Base-by-base conservation (phyloP, 2,113 vertebrate species). In the Forbesichthys agassizii region DNA sequence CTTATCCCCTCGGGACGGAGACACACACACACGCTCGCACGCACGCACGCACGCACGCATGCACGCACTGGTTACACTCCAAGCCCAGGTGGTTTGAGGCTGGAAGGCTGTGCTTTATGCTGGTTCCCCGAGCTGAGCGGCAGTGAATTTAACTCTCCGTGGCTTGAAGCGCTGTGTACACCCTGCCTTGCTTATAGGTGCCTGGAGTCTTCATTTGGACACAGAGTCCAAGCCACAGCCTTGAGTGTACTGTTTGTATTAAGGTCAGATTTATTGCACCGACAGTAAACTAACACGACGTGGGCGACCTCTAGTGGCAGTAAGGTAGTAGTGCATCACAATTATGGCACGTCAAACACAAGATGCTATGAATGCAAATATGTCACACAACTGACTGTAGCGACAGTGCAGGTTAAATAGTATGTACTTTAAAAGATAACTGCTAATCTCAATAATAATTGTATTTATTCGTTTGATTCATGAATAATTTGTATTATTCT, bases 241-340 rank as follows among this genome's bases (percentile, higher is more conserved):
- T 56, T 27, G 7, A 71, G 62, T 27, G 27, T 27, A 27, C 27
- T 27, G 27, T 49, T 11, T 57, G 33, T 6, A 27, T 53, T 27
- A 60, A 27, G 55, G 33, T 77, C 47, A 14, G 11, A n/a, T 16
- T 42, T 13, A 1, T 9, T 77, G 61, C 51, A 63, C 27, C 1
- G 1, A 27, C 57, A 58, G 56, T 53, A 57, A 53, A 42, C 3
- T 42, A 14, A 53, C 52, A 71, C 1, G 16, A 68, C 5, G 11
- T 68, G 66, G 68, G 48, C 46, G 77, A 65, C 87, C 82, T 83
- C 90, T 89, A 82, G 82, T 88, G 90, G 85, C 18, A 6, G 13
- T 48, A 13, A 27, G 9, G 36, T 27, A 9, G 18, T n/a, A 74
- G 10, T 53, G 33, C 81, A 76, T 11, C 5, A 7, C 46, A 14